phyloP scores from a whole-genome alignment of 30 jellyfish, hydroid and myxozoan genomes.

The Euphysa ruthae region DNA sequence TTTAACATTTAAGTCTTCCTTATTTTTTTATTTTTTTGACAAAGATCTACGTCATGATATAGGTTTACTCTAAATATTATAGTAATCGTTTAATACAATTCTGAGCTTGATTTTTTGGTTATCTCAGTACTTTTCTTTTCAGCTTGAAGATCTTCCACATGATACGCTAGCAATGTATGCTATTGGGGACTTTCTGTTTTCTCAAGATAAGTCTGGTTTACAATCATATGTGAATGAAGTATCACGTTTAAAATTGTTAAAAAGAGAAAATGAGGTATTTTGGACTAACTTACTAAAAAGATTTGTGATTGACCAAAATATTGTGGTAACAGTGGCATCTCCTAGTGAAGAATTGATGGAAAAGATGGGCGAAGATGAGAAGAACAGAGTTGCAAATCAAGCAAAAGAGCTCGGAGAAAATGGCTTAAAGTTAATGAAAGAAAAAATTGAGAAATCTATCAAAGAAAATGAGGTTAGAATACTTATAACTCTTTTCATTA shows the following conservation, averaged over 20 bases:
- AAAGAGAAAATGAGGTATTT: slow-evolving; percentile 34
- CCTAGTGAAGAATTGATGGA: slow-evolving; percentile 80
- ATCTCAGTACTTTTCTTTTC: neutral
- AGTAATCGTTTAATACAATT: no score
- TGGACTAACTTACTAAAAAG: slow-evolving; percentile 48
- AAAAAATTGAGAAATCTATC: slow-evolving; percentile 48
- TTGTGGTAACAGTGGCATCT: slow-evolving; percentile 71
- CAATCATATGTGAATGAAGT: slow-evolving; percentile 41
- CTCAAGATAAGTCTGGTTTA: slow-evolving; percentile 20
- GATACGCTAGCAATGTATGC: slow-evolving; percentile 54
- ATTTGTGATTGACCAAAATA: slow-evolving; percentile 38
- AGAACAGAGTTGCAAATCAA: slow-evolving; percentile 43
- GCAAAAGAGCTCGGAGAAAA: slow-evolving; percentile 42
- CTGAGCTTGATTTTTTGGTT: no score
- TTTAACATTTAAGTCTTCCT: no score
- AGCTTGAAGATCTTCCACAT: slow-evolving; percentile 88
- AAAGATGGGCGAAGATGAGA: slow-evolving; percentile 50
- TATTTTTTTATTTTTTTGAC: no score
- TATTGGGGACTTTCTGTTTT: slow-evolving; percentile 81
- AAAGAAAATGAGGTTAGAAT: slow-evolving; percentile 65
- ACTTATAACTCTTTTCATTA: no score
- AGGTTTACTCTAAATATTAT: no score
- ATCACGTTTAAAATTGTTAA: slow-evolving; percentile 42
- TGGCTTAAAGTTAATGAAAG: slow-evolving; percentile 50
- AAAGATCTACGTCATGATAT: no score